Conservation (phyloP, 2,797 vertebrate genomes). For the Microcaecilia unicolor region DNA sequence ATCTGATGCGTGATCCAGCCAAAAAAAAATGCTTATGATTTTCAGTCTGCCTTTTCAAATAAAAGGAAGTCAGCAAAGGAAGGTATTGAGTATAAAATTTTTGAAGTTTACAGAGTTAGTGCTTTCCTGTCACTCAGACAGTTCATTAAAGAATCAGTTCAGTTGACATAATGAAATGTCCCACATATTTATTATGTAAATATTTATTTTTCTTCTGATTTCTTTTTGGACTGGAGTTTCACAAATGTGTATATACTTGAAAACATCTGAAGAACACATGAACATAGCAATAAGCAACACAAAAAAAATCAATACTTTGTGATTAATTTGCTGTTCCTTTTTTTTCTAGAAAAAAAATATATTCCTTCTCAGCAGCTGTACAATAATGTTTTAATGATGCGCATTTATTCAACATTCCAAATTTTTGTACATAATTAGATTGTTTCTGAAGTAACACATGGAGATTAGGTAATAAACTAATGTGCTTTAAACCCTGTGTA, state of each 20-base stretch:
- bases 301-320: constrained; percentile 63
- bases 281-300: constrained; percentile 80
- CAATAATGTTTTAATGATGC: constrained; percentile 61
- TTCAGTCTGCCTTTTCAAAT: constrained; percentile 21
- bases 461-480: constrained; percentile 85
- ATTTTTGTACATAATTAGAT: constrained; percentile 86
- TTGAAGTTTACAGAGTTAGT: constrained; percentile 13
- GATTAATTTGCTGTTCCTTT: constrained; percentile 57
- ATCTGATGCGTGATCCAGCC: too few species aligned
- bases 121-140: constrained; percentile 16
- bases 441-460: constrained; percentile 84
- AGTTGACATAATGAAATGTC: constrained; percentile 36
- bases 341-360: constrained; percentile 48
- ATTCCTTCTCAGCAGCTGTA: constrained; percentile 59
- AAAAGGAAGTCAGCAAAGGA: constrained; percentile 15
- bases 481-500: constrained; percentile 64
- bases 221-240: constrained; percentile 51
- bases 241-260: constrained; percentile 76
- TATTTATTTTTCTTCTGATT: constrained; percentile 71
- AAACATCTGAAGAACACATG: constrained; percentile 66
- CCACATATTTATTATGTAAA: constrained; percentile 60
- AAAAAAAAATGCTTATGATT: too few species aligned
- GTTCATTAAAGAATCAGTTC: constrained; percentile 47
- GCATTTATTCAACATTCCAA: constrained; percentile 90
- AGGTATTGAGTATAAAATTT: constrained; percentile 16